Evolutionary conservation across 2,113 vertebrate genomes (phyloP), one percentile per base, ranked within the genome.

Genomic region (Nansenia antarctica): DNA sequence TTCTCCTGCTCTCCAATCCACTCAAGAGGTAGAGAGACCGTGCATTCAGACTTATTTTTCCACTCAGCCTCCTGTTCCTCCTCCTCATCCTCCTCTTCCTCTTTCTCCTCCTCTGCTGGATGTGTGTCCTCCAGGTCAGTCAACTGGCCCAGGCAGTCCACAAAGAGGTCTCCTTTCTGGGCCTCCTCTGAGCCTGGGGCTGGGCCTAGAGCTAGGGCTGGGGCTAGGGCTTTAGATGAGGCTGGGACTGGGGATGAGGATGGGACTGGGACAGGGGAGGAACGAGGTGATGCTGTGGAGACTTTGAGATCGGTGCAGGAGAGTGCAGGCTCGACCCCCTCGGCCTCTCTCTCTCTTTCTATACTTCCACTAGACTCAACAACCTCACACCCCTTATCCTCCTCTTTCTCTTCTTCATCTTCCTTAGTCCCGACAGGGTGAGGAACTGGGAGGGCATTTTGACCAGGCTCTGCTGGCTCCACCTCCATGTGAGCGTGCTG

Each of bases 401-500:
- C 55, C 54, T 67, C 53, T 18, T 64, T 63, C 3, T 72, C 77
- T 26, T 72, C 86, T 24, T 68, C 8, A 1, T 29, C 24, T 27
- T n/a, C 22, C 52, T 83, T 71, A 66, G 81, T 54, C 35, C 73
- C 74, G 69, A 83, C 62, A 52, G 62, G 75, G 68, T 69, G 64
- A n/a, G 75, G 73, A 49, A 76, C 70, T 14, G 82, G 80, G 39
- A 87, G 68, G 1, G 85, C 62, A 65, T 86, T 89, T 0, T 9
- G 52, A 0, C 71, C 59, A 0, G 90, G 83, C 60, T 85, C 72
- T 1, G 86, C 82, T 14, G 87, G 87, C 80, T 95, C 95, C 76
- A 92, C 93, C 90, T 95, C 89, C 27, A 90, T 86, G 76, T 90
- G 90, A 0, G 88, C 90, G 32, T 94, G 95, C 74, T 95, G 93